A percentile compares a stretch with the other conserved stretches of the same genome.
These are phyloP conservation scores for Unio pictorum DNA, from an alignment of 2,888 invertebrate species.

Conservation along the genomic window DNA sequence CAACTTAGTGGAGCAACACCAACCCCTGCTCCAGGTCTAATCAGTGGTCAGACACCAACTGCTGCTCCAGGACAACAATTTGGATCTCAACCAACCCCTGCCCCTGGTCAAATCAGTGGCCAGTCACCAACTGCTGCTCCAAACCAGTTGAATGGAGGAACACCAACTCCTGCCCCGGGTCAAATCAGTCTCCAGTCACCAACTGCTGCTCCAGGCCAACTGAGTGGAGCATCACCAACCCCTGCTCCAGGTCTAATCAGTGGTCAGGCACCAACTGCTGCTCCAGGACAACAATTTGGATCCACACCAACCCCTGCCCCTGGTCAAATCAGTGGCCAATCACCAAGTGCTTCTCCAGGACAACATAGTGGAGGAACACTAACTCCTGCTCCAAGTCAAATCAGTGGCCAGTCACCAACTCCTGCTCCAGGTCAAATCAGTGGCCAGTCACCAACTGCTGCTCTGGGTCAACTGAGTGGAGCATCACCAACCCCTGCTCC, in stretches of 20 bases:
- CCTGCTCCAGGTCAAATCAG: background rate
- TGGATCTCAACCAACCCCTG: conserved; percentile 6
- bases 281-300: conserved; percentile 7
- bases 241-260: conserved; percentile 2
- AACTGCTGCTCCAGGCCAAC: conserved; percentile 3
- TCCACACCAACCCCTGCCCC: conserved; percentile 24
- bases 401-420: conserved; percentile 22
- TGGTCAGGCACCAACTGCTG: conserved; percentile 2
- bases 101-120: conserved; percentile 3
- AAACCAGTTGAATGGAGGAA: too few relatives aligned
- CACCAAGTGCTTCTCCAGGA: conserved; percentile 24
- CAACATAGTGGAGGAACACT: conserved; percentile 10
- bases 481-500: background rate
- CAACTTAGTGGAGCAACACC: conserved; percentile 3
- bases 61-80: conserved; percentile 3
- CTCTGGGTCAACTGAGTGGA: background rate
- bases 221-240: conserved; percentile 3
- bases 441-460: conserved; percentile 3
- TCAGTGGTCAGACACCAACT: conserved; percentile 6
- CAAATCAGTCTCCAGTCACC: conserved; percentile 14
- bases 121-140: conserved; percentile 7
- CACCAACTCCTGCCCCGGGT: conserved; percentile 5
- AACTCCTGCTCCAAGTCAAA: conserved; percentile 19
- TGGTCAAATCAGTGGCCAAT: conserved; percentile 16
- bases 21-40: background rate